phyloP scores from a whole-genome alignment of 1,140 invertebrate genomes.

The Panulirus ornatus region DNA sequence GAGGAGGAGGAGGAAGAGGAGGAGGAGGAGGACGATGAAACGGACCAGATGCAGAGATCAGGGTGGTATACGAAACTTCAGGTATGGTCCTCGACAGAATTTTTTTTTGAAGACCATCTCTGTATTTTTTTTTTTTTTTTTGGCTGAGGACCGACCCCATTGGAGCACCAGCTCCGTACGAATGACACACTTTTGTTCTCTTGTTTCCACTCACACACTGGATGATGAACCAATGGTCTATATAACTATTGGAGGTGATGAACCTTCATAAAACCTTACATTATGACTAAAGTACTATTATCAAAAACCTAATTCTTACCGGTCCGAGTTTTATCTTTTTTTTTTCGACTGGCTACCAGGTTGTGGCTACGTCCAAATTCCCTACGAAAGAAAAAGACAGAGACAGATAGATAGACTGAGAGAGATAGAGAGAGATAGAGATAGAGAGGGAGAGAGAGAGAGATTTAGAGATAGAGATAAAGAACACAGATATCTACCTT shows the following conservation, averaged over 20 bases:
- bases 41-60: conserved; percentile 23
- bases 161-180: too few relatives aligned
- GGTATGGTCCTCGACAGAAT: background rate
- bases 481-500: conserved; percentile 46
- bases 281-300: conserved; percentile 45
- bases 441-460: conserved; percentile 23
- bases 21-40: background rate
- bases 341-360: conserved; percentile 27
- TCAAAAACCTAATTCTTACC: conserved; percentile 31
- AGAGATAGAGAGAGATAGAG: conserved; percentile 43
- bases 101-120: background rate
- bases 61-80: conserved; percentile 12
- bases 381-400: background rate
- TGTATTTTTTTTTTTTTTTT: too few relatives aligned
- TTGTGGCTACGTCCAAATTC: conserved; percentile 31
- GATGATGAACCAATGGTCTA: background rate
- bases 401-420: conserved; percentile 22
- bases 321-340: conserved; percentile 52
- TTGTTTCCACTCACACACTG: background rate
- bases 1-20: conserved; percentile 15
- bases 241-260: conserved; percentile 10
- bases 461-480: conserved; percentile 43
- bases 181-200: too few relatives aligned
- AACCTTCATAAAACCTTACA: conserved; percentile 41
- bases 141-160: too few relatives aligned